Evolutionary conservation across 2,797 vertebrate species (phyloP).

Genomic region (Babyrousa celebensis): DNA sequence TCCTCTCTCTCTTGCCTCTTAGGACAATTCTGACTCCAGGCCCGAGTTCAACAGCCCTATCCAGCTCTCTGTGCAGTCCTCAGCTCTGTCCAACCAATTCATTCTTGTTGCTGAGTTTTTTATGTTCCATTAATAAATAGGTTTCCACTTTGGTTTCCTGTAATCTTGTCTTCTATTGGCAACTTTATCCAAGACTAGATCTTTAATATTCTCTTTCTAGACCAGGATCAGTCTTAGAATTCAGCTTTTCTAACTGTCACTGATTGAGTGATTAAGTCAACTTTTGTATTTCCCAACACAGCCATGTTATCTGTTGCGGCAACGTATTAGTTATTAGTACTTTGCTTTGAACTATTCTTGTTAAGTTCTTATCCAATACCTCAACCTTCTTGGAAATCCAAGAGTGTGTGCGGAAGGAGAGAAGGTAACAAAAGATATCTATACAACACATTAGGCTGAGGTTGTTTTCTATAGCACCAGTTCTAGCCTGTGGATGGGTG

Average conservation of each 20-base stretch:
- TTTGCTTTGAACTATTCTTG: conserved; percentile 4
- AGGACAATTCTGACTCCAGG: conserved; percentile 19
- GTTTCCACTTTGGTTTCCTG: neutral
- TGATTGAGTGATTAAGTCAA: neutral
- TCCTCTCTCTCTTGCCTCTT: neutral
- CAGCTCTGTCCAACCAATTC: neutral
- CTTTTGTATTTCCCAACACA: neutral
- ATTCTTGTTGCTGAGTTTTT: neutral
- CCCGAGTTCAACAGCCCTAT: neutral
- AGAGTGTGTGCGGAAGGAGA: neutral
- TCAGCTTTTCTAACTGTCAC: neutral
- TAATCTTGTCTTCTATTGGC: neutral
- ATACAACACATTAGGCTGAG: neutral
- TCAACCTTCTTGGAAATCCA: neutral
- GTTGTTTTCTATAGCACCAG: neutral
- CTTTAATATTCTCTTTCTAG: conserved; percentile 31
- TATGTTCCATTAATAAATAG: neutral
- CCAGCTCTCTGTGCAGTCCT: neutral
- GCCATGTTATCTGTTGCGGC: neutral
- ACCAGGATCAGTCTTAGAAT: neutral
- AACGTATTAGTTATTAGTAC: neutral
- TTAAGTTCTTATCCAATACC: neutral
- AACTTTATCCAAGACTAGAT: neutral
- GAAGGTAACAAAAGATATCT: neutral
- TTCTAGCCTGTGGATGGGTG: neutral